These are phyloP conservation scores for Anser cygnoides DNA, from an alignment of 2,113 vertebrate species.

Conservation along the genomic window DNA sequence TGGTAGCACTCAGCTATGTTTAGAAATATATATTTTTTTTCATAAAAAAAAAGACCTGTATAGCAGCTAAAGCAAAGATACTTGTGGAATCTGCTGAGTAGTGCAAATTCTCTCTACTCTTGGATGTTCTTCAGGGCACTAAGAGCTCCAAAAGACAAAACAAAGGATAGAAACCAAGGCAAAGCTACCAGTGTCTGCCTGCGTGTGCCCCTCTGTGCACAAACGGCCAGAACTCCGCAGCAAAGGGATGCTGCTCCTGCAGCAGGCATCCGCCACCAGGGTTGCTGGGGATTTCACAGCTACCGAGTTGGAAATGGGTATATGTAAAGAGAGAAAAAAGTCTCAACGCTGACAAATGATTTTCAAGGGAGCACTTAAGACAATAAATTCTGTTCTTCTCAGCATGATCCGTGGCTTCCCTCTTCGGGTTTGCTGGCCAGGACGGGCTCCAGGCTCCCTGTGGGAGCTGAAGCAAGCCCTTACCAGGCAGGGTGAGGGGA, in stretches of 20 bases:
- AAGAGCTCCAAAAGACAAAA: not conserved
- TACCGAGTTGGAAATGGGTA: not conserved
- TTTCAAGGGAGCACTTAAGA: not conserved
- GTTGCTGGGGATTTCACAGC: not conserved
- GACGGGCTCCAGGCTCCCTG: not conserved
- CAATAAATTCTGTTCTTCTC: not conserved
- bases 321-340: not conserved
- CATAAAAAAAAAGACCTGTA: not conserved
- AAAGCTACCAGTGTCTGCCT: not conserved
- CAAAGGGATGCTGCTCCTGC: not conserved
- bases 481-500: not conserved
- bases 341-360: not conserved
- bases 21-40: not conserved
- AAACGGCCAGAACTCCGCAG: not conserved
- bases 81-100: conserved; percentile 22
- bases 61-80: not conserved
- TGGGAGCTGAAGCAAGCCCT: too few species aligned
- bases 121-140: not conserved
- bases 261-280: not conserved
- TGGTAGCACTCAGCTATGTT: not conserved
- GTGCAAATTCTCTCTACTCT: not conserved
- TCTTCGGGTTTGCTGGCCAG: not conserved
- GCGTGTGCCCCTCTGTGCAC: not conserved
- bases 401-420: not conserved
- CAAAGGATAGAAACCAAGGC: not conserved